Evolutionary conservation across 1,140 invertebrate genomes (phyloP).

Genomic region (Drosophila ananassae): DNA sequence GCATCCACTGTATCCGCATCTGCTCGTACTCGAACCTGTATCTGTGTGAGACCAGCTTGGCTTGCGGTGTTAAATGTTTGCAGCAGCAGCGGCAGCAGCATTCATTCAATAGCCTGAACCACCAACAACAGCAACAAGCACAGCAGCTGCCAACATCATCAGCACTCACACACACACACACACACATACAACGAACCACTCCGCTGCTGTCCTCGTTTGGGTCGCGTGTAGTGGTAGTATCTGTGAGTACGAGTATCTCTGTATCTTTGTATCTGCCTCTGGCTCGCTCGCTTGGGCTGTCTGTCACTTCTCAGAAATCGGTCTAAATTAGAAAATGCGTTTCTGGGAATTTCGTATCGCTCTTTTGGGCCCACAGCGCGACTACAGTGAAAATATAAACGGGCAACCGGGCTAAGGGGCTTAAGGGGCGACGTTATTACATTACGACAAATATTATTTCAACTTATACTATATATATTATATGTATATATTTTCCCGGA

Average conservation of each 20-base stretch:
- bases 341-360: conserved; percentile 82
- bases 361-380: conserved; percentile 67
- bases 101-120: conserved; percentile 73
- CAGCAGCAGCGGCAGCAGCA: conserved; percentile 58
- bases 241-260: conserved; percentile 19
- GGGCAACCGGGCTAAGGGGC: background rate
- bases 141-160: conserved; percentile 71
- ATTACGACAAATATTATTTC: conserved; percentile 30
- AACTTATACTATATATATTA: conserved; percentile 30
- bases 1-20: conserved; percentile 46
- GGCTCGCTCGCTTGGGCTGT: conserved; percentile 55
- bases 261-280: conserved; percentile 42
- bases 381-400: conserved; percentile 39
- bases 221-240: conserved; percentile 36
- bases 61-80: conserved; percentile 80
- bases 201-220: conserved; percentile 41
- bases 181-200: background rate
- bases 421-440: background rate
- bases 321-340: conserved; percentile 84
- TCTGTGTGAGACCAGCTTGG: conserved; percentile 65
- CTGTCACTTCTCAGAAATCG: conserved; percentile 83
- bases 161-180: conserved; percentile 36
- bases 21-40: conserved; percentile 27
- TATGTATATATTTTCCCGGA: conserved; percentile 23
- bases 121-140: conserved; percentile 30